Evolutionary conservation across 2,797 vertebrate species (phyloP).

Genomic region (Cuculus canorus): DNA sequence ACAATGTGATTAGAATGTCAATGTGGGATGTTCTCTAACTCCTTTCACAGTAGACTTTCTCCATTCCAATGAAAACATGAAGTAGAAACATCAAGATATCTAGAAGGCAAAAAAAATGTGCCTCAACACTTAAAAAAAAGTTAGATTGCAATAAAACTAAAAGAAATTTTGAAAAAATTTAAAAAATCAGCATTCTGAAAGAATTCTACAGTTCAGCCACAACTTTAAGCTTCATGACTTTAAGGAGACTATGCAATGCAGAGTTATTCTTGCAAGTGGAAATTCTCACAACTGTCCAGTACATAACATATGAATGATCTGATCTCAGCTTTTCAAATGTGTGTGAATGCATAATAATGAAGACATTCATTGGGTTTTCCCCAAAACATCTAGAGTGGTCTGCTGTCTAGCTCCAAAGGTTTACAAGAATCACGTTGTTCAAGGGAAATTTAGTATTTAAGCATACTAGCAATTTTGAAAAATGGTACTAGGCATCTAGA

Average conservation of each 20-base stretch:
- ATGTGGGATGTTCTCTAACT: background rate
- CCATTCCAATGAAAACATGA: background rate
- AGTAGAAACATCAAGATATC: too few species aligned
- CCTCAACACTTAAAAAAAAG: background rate
- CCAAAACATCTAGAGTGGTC: background rate
- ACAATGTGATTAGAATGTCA: background rate
- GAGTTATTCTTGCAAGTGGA: background rate
- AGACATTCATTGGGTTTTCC: background rate
- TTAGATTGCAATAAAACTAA: background rate
- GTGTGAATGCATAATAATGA: background rate
- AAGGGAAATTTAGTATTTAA: background rate
- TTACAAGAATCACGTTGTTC: background rate
- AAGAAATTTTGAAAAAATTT: background rate
- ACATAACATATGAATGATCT: background rate
- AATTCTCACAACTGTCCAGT: background rate
- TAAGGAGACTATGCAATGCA: background rate
- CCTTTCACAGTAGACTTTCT: background rate
- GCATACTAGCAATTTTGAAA: background rate
- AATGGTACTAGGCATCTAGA: background rate
- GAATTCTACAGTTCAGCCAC: background rate
- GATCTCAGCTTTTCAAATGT: background rate
- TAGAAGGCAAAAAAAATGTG: background rate
- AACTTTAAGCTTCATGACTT: background rate
- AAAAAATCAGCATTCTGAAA: background rate
- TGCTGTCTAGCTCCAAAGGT: too few species aligned